A percentile compares a stretch with the other conserved stretches of the same genome.
Conservation (phyloP, 2,797 vertebrate species). For the Muraenolepis orangiensis region DNA sequence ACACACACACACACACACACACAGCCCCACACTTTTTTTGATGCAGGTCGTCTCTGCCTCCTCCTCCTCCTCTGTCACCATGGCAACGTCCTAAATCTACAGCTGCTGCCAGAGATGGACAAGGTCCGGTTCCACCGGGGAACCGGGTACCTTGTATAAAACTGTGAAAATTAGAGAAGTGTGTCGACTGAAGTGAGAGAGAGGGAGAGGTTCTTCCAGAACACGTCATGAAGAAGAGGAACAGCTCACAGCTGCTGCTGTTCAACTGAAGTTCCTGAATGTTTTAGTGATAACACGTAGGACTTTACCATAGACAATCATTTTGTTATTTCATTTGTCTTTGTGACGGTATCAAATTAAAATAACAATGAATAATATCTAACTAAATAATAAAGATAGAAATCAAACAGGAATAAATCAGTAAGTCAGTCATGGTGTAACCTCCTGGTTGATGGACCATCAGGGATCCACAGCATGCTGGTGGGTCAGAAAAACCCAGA, state of each 20-base stretch:
- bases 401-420: too few relatives aligned
- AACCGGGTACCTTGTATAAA: not conserved
- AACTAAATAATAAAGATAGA: too few relatives aligned
- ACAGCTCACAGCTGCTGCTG: not conserved
- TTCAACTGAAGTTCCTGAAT: not conserved
- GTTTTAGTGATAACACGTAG: not conserved
- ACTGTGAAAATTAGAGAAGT: not conserved
- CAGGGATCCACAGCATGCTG: not conserved
- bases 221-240: not conserved
- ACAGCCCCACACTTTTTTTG: constrained; percentile 33
- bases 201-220: not conserved
- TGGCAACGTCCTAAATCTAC: constrained; percentile 69
- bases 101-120: constrained; percentile 53
- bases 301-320: not conserved
- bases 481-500: not conserved
- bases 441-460: not conserved
- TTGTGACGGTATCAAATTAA: too few relatives aligned
- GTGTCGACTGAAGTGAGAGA: not conserved
- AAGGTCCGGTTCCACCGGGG: not conserved
- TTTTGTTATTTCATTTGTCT: too few relatives aligned
- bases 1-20: not conserved
- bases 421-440: too few relatives aligned
- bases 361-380: too few relatives aligned
- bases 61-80: constrained; percentile 60
- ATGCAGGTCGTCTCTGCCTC: constrained; percentile 39